Base-by-base conservation (phyloP, 2,888 invertebrate species). In the Entomobrya multifasciata region DNA sequence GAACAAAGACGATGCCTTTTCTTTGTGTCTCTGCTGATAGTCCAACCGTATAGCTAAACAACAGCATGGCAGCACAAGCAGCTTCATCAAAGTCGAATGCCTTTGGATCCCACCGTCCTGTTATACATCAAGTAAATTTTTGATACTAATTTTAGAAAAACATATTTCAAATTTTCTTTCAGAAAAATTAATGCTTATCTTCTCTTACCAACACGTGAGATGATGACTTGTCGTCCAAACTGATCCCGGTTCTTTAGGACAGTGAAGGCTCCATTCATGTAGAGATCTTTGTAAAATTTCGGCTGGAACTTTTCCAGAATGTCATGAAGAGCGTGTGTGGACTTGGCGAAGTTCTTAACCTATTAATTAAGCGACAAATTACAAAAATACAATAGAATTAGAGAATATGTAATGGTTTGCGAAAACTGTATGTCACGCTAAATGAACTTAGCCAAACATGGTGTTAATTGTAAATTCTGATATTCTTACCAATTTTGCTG, bases 221-320 rank as follows among this genome's bases (percentile, higher is more conserved):
- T 11, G 5, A 84, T 10, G 1, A 84, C 52, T 55, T 84, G 84
- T 20, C 84, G 15, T n/a, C 84, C 84, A 25, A 41, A 41, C 15
- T 1, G 1, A 41, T 84, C 84, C 57, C 84, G 65, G 15, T 62
- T 41, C 2, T n/a, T 36, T n/a, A 84, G 27, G 1, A 84, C 44
- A 4, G 84, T 67, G 20, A 77, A 44, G 1, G 49, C 15, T 11
- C 84, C 84, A 13, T 36, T 47, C 5, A 77, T 13, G 25, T 62
- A 84, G 3, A 84, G 20, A 4, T 76, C 77, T 11, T 62, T 30
- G 44, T 77, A 84, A 11, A 84, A 77, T 27, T 84, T 84, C 25
- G 84, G 84, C 17, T 65, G 77, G 30, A 84, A 84, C 22, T 84
- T 84, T 4, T 77, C 84, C 11, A 84, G 52, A 22, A 84, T 77